phyloP scores from a whole-genome alignment of 2,113 vertebrate species.

The Balaenoptera acutorostrata region DNA sequence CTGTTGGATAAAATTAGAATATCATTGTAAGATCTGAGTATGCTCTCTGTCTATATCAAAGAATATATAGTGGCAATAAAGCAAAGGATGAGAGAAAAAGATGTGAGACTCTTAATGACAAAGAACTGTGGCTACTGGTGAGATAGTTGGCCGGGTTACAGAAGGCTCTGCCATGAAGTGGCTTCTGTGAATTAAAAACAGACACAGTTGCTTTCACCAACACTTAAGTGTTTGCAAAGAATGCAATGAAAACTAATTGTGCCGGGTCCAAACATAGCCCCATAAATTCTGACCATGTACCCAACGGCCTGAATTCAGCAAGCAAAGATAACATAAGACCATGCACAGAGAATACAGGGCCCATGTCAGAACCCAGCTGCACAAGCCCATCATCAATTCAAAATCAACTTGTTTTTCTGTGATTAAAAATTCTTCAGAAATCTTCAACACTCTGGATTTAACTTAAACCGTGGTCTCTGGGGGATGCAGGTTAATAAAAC shows the following conservation, averaged over 20 bases:
- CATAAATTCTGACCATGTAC: background rate
- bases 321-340: background rate
- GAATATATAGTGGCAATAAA: background rate
- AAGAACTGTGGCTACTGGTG: background rate
- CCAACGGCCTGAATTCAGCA: background rate
- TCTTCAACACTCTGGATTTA: background rate
- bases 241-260: background rate
- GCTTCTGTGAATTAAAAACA: background rate
- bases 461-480: background rate
- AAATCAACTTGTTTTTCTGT: slow-evolving; percentile 4
- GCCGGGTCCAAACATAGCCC: background rate
- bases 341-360: background rate
- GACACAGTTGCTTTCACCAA: background rate
- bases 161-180: background rate
- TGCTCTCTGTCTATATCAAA: background rate
- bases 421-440: background rate
- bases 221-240: background rate
- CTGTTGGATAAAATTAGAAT: background rate
- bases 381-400: background rate
- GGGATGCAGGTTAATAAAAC: background rate
- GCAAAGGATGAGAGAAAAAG: background rate
- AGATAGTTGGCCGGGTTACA: background rate
- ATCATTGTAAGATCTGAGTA: background rate
- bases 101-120: background rate
- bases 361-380: background rate